Base-by-base conservation (phyloP, 2,888 invertebrate genomes). In the Antheraea yamamai region DNA sequence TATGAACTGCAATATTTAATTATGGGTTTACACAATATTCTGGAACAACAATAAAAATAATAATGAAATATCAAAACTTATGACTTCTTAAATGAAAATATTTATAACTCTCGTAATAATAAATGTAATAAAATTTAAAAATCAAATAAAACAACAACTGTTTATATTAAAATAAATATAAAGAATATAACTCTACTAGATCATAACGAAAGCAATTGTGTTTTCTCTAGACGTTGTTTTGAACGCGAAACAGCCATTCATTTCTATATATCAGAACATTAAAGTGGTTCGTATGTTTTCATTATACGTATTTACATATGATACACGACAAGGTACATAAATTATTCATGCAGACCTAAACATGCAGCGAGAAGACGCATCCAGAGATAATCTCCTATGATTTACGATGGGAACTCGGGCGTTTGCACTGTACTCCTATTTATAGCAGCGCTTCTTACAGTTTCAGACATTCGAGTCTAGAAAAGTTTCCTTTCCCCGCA, bases 351-450 rank as follows among this genome's bases (percentile, higher is more conserved):
- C 83, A 86, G 86, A 85, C 86, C 88, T 84, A 89, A 89, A 89
- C 89, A 91, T 87, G 87, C 87, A 83, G 81, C 77, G 83, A 87
- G 88, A 86, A 86, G 89, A 89, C 88, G 87, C 88, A 87, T 88
- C 87, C 85, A 82, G 84, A 90, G 90, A 93, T 93, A 92, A 94
- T 94, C 94, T 91, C 87, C 83, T 81, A 85, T 93, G 94, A 94
- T 93, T 92, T 93, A 93, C 90, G 92, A 91, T 89, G 90, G 84
- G 89, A 91, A 91, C 88, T 86, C 81, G 79, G 85, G 83, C 85
- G 87, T 91, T 91, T 90, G 89, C 88, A 86, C 87, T 85, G 81
- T 77, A 81, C 83, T 83, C 84, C 82, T 84, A 89, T 89, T 89
- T 89, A 88, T 85, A 87, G 72, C 52, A 78, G 73, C 75, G 75